phyloP scores from a whole-genome alignment of 2,113 vertebrate genomes.

The Daubentonia madagascariensis region DNA sequence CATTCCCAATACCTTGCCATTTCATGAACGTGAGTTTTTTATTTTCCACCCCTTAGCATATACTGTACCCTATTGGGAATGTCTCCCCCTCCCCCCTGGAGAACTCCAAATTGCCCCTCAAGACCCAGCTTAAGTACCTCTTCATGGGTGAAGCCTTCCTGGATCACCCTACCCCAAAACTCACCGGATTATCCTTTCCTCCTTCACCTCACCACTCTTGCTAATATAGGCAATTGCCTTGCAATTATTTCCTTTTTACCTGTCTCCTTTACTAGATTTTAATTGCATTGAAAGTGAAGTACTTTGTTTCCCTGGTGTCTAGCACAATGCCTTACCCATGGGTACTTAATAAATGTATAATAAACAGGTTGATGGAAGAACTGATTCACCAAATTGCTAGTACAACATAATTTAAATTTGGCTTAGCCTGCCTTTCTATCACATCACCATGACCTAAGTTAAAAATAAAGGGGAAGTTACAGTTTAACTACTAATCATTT shows the following conservation, averaged over 20 bases:
- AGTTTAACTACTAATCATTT: background rate
- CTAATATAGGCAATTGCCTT: rapidly evolving
- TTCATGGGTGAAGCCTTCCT: background rate
- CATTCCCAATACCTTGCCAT: background rate
- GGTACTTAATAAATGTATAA: background rate
- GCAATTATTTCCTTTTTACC: background rate
- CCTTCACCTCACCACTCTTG: background rate
- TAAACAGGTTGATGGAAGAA: background rate
- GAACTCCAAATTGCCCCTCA: background rate
- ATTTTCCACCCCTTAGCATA: background rate
- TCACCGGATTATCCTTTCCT: rapidly evolving
- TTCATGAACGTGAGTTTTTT: background rate
- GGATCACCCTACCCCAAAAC: background rate
- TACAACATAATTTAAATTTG: background rate
- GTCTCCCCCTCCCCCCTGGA: background rate
- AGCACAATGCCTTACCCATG: background rate
- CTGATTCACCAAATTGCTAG: background rate
- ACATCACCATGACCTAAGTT: background rate
- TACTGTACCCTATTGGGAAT: background rate
- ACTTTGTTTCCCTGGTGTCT: background rate
- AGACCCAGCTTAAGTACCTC: background rate
- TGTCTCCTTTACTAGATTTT: background rate
- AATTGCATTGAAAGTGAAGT: background rate
- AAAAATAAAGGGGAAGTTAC: background rate
- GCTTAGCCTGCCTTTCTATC: background rate